phyloP scores from a whole-genome alignment of 2,888 invertebrate genomes.

The Andrena hattorfiana region DNA sequence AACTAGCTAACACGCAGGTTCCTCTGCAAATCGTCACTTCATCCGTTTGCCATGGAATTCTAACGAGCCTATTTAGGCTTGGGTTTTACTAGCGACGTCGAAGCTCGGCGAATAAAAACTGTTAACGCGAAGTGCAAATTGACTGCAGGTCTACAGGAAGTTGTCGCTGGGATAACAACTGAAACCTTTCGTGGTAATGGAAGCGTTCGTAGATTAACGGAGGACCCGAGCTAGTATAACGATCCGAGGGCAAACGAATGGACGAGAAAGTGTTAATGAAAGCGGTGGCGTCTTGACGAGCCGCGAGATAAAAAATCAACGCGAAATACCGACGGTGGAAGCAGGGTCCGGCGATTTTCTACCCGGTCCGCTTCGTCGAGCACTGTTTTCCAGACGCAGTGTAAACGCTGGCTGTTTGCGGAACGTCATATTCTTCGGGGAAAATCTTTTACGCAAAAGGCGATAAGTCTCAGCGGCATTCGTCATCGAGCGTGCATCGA shows the following conservation, averaged over 20 bases:
- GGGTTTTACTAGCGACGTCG: background rate
- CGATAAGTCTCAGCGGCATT: background rate
- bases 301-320: background rate
- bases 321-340: background rate
- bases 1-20: too few species aligned
- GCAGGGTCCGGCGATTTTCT: background rate
- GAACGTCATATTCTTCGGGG: conserved; percentile 9
- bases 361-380: background rate
- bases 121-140: background rate
- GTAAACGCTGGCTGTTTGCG: conserved; percentile 12
- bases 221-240: background rate
- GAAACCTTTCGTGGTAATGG: background rate
- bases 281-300: background rate
- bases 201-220: background rate
- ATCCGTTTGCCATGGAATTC: too few species aligned
- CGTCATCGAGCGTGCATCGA: background rate
- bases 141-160: background rate
- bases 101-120: background rate
- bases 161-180: background rate
- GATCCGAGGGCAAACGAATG: conserved; percentile 8
- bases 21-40: too few species aligned
- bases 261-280: conserved; percentile 21
- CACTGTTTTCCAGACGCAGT: background rate
- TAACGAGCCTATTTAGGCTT: too few species aligned
- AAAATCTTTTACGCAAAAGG: conserved; percentile 16